Base-by-base conservation (phyloP, 2,888 invertebrate species). In the Pseudeuparius sepicola region DNA sequence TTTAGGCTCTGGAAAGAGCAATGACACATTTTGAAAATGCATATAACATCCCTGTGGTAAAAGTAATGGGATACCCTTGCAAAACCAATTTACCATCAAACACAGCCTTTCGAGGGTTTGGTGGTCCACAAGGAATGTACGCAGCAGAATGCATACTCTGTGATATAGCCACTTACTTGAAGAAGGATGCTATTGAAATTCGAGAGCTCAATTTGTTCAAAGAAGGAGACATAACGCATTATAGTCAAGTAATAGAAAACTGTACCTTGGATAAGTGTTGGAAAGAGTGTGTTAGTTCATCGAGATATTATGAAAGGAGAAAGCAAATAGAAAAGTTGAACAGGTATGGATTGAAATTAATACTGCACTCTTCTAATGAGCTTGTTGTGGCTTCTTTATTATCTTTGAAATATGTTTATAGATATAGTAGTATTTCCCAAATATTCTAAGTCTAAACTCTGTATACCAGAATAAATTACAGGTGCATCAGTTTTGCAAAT, bases 91-190 rank as follows among this genome's bases (percentile, higher is more conserved):
- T 88, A 31, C 79, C 90, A 0, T 89, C 90, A 0, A 90, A 90
- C 56, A 94, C 93, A 0, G 94, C 94, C 0, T 94, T 93, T 53
- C 68, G 94, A 49, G 90, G 90, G 2, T 92, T 90, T 52, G 92
- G 92, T 4, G 88, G 79, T 0, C 92, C 92, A 0, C 92, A 92
- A 48, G 89, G 83, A 15, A 88, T 90, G 88, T 83, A 85, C 54
- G 73, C 79, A 2, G 82, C 75, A 0, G 93, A 93, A 61, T 73
- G 68, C 46, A 78, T 87, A 47, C 70, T 87, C 23, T 68, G 80
- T 41, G 78, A 86, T 43, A 69, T 90, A 9, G 88, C 92, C 2
- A 68, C 68, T 17, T 72, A 68, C 47, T 63, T 89, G 13, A 69
- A 72, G 0, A 73, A 75, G 44, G 73, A 76, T 45, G 64, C 72